These are phyloP conservation scores for Spilarctia lutea DNA, from an alignment of 2,888 invertebrate species.

Conservation along the genomic window DNA sequence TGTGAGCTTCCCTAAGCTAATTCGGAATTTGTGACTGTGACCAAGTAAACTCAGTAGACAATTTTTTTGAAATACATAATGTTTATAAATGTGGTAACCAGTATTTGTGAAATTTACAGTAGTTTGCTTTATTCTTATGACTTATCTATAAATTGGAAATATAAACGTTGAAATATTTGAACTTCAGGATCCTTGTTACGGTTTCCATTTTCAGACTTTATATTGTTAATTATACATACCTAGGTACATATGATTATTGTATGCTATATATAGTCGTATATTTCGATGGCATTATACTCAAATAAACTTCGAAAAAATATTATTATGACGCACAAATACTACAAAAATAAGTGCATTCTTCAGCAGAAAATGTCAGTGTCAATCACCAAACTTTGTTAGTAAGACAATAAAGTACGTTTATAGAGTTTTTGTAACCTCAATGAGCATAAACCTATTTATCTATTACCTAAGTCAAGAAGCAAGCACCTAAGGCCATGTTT, in stretches of 20 bases:
- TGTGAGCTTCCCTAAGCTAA: too few species aligned
- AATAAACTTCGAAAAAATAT: background rate
- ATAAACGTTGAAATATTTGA: too few species aligned
- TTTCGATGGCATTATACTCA: conserved; percentile 7
- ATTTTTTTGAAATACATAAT: too few species aligned
- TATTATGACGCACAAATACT: background rate
- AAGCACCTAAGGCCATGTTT: background rate
- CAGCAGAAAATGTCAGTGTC: background rate
- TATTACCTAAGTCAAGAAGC: background rate
- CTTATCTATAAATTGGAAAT: too few species aligned
- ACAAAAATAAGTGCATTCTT: conserved; percentile 4
- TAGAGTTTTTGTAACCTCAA: background rate
- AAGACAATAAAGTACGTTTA: background rate
- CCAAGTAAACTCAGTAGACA: too few species aligned
- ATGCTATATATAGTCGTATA: background rate
- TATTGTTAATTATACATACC: background rate
- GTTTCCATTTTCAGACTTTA: background rate
- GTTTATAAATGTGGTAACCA: too few species aligned
- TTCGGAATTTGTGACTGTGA: too few species aligned
- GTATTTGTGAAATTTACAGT: too few species aligned
- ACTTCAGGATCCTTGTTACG: too few species aligned
- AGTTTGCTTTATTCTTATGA: too few species aligned
- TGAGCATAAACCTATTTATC: background rate
- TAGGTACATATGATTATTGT: background rate
- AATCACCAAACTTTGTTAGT: background rate